phyloP scores from a whole-genome alignment of 30 jellyfish, hydroid and myxozoan species.

The Turritopsis dohrnii region DNA sequence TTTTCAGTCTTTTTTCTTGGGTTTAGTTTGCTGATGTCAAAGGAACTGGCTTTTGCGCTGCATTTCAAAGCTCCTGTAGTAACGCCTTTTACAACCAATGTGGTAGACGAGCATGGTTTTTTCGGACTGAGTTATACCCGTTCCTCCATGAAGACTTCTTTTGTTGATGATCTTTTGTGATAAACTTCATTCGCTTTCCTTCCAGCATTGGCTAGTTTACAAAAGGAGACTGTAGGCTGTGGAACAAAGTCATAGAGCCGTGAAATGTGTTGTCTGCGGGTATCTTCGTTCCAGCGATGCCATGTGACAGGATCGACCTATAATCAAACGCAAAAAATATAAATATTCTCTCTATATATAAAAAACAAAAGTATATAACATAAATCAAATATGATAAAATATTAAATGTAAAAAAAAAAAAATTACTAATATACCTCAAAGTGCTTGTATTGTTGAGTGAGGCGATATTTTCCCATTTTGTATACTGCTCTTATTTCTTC shows the following conservation, averaged over 20 bases:
- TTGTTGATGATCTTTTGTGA: not conserved
- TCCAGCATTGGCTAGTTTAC: not conserved
- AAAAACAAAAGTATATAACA: too few relatives aligned
- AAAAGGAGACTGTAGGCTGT: not conserved
- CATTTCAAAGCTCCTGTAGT: not conserved
- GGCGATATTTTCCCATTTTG: not conserved
- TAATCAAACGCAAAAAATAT: not conserved
- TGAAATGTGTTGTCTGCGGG: not conserved
- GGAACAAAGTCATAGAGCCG: not conserved
- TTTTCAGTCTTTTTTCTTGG: conserved; percentile 7
- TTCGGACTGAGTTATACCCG: not conserved
- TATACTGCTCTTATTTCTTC: conserved; percentile 11
- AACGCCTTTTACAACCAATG: not conserved
- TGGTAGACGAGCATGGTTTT: not conserved
- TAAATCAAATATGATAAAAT: too few relatives aligned
- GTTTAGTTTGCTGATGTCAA: not conserved
- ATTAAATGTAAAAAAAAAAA: too few relatives aligned
- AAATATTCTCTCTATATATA: not conserved
- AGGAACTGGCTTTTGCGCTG: too few relatives aligned
- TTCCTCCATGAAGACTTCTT: not conserved
- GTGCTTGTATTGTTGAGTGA: not conserved
- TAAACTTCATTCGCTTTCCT: not conserved
- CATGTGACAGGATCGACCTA: conserved; percentile 2
- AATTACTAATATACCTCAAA: not conserved
- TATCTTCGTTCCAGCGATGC: not conserved